Evolutionary conservation across 2,888 invertebrate genomes (phyloP).

Genomic region (Lycocerus yunnanus): DNA sequence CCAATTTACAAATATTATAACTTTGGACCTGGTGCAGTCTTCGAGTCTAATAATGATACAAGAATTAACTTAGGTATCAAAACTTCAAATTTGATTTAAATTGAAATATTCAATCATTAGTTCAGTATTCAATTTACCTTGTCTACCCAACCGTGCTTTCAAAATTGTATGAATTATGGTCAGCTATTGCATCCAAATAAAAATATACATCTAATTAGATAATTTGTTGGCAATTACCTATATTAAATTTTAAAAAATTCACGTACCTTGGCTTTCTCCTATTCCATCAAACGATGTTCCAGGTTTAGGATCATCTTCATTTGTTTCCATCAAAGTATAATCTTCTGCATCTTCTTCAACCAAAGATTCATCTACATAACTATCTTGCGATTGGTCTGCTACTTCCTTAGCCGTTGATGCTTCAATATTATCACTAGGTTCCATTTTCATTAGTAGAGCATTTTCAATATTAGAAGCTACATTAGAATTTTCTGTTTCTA

Average conservation of each 20-base stretch:
- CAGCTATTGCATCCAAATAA: neutral
- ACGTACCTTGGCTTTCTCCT: conserved; percentile 55
- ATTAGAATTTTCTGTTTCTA: neutral
- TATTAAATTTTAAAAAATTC: conserved; percentile 31
- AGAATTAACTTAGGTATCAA: too few relatives aligned
- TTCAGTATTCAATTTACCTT: too few relatives aligned
- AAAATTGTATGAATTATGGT: neutral
- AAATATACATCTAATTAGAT: conserved; percentile 11
- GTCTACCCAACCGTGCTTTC: neutral
- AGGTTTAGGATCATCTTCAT: conserved; percentile 51
- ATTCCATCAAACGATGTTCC: conserved; percentile 52
- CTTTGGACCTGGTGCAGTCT: too few relatives aligned
- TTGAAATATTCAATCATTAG: too few relatives aligned
- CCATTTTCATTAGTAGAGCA: conserved; percentile 51
- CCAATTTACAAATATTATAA: too few relatives aligned
- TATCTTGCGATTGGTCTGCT: conserved; percentile 37
- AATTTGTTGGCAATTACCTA: conserved; percentile 13
- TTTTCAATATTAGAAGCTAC: conserved; percentile 25
- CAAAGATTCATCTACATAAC: conserved; percentile 47
- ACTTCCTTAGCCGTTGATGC: conserved; percentile 37
- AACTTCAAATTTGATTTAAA: too few relatives aligned
- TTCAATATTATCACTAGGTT: conserved; percentile 48
- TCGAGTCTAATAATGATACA: too few relatives aligned
- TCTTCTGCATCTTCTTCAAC: conserved; percentile 49
- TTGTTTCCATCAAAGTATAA: conserved; percentile 50